phyloP scores from a whole-genome alignment of 1,140 invertebrate genomes.

The Zaprionus taronus region DNA sequence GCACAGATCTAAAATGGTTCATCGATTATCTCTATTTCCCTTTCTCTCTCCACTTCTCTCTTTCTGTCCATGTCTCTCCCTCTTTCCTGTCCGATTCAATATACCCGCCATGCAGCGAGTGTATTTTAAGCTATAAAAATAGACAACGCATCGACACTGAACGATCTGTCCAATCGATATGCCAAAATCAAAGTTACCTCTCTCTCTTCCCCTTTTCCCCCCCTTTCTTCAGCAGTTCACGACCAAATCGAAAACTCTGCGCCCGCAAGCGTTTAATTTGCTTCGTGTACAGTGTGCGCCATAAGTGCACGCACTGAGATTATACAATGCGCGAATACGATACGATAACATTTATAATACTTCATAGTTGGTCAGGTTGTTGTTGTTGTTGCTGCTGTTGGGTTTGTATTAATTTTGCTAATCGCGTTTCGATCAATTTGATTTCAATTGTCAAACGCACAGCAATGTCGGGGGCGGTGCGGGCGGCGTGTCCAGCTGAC shows the following conservation, averaged over 20 bases:
- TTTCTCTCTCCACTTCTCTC: background rate
- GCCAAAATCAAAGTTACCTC: constrained; percentile 52
- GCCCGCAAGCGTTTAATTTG: constrained; percentile 13
- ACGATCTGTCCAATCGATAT: constrained; percentile 62
- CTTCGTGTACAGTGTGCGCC: constrained; percentile 39
- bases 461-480: constrained; percentile 32
- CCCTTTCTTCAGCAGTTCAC: background rate
- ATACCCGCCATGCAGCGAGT: constrained; percentile 2
- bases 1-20: background rate
- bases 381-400: constrained; percentile 30
- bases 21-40: background rate
- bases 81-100: background rate
- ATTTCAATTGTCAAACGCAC: constrained; percentile 73
- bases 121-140: constrained; percentile 56
- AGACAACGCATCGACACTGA: constrained; percentile 35
- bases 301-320: constrained; percentile 59
- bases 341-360: constrained; percentile 54
- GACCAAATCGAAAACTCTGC: constrained; percentile 20
- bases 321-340: constrained; percentile 62
- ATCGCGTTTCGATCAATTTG: constrained; percentile 78
- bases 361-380: constrained; percentile 24
- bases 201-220: background rate
- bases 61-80: no score
- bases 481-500: constrained; percentile 40
- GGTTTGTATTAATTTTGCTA: constrained; percentile 70